A percentile compares a stretch with the other conserved stretches of the same genome.
phyloP scores from a whole-genome alignment of 1,140 invertebrate genomes.

The Drosophila funebris region DNA sequence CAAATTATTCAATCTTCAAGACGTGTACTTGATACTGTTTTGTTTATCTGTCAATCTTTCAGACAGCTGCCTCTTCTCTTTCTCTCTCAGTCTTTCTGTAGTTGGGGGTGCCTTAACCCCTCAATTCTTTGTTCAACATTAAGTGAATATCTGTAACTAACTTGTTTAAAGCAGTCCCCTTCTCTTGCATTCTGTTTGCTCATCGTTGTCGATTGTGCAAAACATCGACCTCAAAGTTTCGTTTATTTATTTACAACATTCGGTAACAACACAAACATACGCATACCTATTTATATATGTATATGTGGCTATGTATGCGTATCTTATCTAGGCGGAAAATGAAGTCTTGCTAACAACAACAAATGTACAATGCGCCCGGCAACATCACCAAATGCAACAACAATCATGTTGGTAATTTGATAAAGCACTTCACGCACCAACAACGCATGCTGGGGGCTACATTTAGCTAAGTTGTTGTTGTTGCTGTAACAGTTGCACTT shows the following conservation, averaged over 20 bases:
- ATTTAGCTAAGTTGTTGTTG: constrained; percentile 1
- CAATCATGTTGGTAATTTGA: constrained; percentile 25
- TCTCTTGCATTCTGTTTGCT: not conserved
- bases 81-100: not conserved
- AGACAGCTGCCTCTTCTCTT: constrained; percentile 15
- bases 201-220: constrained; percentile 55
- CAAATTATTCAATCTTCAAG: not conserved
- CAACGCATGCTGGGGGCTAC: constrained; percentile 19
- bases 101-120: not conserved
- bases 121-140: not conserved
- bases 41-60: not conserved
- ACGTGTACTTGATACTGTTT: not conserved
- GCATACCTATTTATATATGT: not conserved
- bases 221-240: constrained; percentile 57
- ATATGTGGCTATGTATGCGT: constrained; percentile 19
- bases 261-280: constrained; percentile 11
- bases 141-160: constrained; percentile 15
- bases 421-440: constrained; percentile 34
- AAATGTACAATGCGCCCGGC: constrained; percentile 51
- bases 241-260: constrained; percentile 68
- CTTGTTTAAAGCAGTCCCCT: not conserved
- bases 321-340: constrained; percentile 68
- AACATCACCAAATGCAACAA: constrained; percentile 47
- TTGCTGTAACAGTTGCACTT: constrained; percentile 45
- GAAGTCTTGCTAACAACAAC: constrained; percentile 24